Evolutionary conservation across 2,113 vertebrate genomes (phyloP), one percentile per base, ranked within the genome.

Genomic region (Picathartes gymnocephalus): DNA sequence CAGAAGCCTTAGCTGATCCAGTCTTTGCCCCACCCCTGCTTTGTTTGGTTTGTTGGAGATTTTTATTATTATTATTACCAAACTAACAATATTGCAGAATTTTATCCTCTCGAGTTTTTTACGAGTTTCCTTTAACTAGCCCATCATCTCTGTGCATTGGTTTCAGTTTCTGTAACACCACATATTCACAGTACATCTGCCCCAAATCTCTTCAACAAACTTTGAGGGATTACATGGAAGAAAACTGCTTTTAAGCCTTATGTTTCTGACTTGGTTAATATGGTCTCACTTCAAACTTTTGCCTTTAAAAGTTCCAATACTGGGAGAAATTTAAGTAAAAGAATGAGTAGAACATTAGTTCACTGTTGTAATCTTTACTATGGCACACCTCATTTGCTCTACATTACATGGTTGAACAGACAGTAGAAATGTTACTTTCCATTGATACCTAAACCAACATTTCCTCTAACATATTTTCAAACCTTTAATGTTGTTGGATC

Each of bases 321-420:
- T 39, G 30, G 47, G 68, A 78, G 27, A 86, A 66, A 22, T 42
- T 88, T 30, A 90, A 58, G 28, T 44, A 80, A 72, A 79, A 81
- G 25, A 83, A 77, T 61, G 40, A 68, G 12, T 37, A 79, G 28
- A 95, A 57, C 10, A 9, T 76, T n/a, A 65, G 27, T 20, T 79
- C 28, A 48, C 28, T 57, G 28, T 20, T 61, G 44, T 53, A 80
- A 80, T 79, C 66, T 82, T 82, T 66, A 58, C 78, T 42, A 53
- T 58, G 78, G 92, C 66, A 85, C 53, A 82, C 70, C 70, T 87
- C 66, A 54, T 54, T 88, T 86, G 82, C 57, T 72, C 28, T 48
- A 35, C 45, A 72, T 91, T 86, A 85, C 81, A 87, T 73, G 86
- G 79, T 88, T 94, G 71, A 90, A 83, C 22, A 92, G 45, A 70